Base-by-base conservation (phyloP, 2,113 vertebrate species). In the Taurulus bubalis region DNA sequence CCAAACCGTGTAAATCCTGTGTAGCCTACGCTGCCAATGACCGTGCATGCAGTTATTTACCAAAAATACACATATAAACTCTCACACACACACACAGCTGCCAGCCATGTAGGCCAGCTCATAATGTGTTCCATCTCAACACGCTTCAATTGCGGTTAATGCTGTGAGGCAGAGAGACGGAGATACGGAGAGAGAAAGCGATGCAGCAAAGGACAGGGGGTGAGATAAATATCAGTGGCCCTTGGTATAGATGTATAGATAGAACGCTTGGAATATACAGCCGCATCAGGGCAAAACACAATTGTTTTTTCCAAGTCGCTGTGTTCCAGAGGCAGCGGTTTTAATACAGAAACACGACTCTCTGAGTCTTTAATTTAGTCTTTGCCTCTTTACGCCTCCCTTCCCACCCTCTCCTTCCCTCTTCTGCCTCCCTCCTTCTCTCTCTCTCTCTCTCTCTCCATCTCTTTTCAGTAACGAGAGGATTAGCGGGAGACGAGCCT, bases 401-500 rank as follows among this genome's bases (percentile, higher is more conserved):
- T 58, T 56, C 65, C 32, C 12, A 49, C 66, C 28, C 66, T 36
- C 18, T n/a, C 62, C 59, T 64, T 42, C 69, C 34, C 73, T n/a
- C 66, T 30, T n/a, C 24, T 70, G 34, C n/a, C 83, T 34, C 64
- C n/a, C 81, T 82, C 86, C 58, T n/a, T n/a, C 28, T 30, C 74
- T 36, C 24, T 45, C 83, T 34, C 64, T 24, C 82, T 82, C 86
- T 51, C 75, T 77, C 71, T 56, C 83, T 72, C 87, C 82, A 83
- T 89, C 90, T 89, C 90, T 94, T 95, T 94, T 93, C 90, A 92
- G 93, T 89, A 93, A 93, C 79, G 87, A 86, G 89, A 88, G 93
- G 95, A 95, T 95, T 95, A 95, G 88, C 34, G 72, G 81, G 78
- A 91, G 92, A 92, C 85, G 83, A 92, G 93, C 85, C 91, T 84